Evolutionary conservation across 2,113 vertebrate genomes (phyloP).

Genomic region (Polyodon spathula): DNA sequence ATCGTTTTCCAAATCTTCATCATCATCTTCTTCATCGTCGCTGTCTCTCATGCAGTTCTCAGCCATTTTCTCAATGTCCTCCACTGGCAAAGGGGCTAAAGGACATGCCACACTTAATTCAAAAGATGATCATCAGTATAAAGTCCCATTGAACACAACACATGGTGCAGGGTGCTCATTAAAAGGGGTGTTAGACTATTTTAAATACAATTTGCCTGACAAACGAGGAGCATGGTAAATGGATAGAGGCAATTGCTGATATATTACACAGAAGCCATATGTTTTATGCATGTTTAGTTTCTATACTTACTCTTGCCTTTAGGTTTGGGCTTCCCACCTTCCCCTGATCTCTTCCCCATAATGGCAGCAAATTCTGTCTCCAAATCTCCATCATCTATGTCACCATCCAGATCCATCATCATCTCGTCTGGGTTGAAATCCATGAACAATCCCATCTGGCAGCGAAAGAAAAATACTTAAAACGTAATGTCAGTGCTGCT

Average conservation of each 20-base stretch:
- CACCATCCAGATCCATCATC: slow-evolving; percentile 60
- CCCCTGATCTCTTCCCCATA: slow-evolving; percentile 50
- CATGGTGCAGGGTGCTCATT: background rate
- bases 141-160: background rate
- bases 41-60: slow-evolving; percentile 84
- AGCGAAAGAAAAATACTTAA: slow-evolving; percentile 3
- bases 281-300: background rate
- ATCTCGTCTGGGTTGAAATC: slow-evolving; percentile 76
- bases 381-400: slow-evolving; percentile 69
- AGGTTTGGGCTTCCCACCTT: slow-evolving; percentile 43
- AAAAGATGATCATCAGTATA: background rate
- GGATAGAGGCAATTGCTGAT: background rate
- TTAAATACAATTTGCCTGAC: background rate
- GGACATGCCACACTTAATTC: slow-evolving; percentile 13
- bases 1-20: slow-evolving; percentile 57
- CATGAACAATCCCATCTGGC: slow-evolving; percentile 82
- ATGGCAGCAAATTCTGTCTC: slow-evolving; percentile 86
- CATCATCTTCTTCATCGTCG: slow-evolving; percentile 70
- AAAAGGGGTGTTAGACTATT: background rate
- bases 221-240: background rate
- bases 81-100: slow-evolving; percentile 81
- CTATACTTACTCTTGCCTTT: slow-evolving; percentile 64
- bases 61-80: slow-evolving; percentile 84
- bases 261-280: background rate
- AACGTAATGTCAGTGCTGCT: background rate